Evolutionary conservation across 2,797 vertebrate species (phyloP), one percentile per base, ranked within the genome.

Genomic region (Sparidentex hasta): DNA sequence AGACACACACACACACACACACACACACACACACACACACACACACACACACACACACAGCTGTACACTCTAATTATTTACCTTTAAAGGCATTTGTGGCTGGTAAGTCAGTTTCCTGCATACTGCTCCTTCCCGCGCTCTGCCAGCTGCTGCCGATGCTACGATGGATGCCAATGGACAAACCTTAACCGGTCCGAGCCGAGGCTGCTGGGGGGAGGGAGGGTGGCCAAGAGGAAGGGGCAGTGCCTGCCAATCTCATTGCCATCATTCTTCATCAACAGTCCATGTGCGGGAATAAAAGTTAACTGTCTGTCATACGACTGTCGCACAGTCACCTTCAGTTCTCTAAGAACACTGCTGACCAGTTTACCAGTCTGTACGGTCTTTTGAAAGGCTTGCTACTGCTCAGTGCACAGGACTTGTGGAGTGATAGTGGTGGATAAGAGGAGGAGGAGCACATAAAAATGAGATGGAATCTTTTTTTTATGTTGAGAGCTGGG

Each of bases 1-100:
- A 29, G n/a, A 50, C 55, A 25, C 43, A 75, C 55, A 25, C 43
- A 72, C 33, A 61, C 27, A 54, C 25, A 18, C 59, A 73, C 50
- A 43, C 25, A 55, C 0, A 63, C 23, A n/a, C n/a, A n/a, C n/a
- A 33, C 6, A 33, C 29, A 50, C 55, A 25, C 33, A 75, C 55
- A 25, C 43, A 72, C 33, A 61, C 33, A 54, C 25, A 18, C 59
- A 73, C 51, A 43, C 27, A 55, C 0, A 63, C 23, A n/a, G n/a
- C 5, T 2, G n/a, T 29, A 41, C 9, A 23, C 33, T 7, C 20
- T 68, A 18, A 46, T 65, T 43, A 65, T 94, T 97, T 97, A 98
- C 97, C 97, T 97, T 97, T 97, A 94, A 98, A 97, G 96, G 97
- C 96, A 93, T 97, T 96, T 94, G 97, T 97, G 94, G 96, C 97